Conservation (phyloP, 2,888 invertebrate genomes). For the Subacronicta megacephala region DNA sequence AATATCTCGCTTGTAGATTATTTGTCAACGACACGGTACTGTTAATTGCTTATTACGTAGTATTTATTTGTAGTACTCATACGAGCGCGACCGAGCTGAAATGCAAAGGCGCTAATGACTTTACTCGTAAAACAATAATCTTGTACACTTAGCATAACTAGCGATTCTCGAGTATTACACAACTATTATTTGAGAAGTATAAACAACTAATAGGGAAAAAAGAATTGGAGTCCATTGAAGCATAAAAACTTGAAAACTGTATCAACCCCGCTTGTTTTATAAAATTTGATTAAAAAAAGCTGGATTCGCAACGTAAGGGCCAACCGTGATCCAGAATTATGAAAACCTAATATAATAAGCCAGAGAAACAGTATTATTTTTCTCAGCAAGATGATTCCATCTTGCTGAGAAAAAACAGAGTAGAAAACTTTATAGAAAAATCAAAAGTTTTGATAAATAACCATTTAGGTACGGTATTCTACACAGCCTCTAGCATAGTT, state of each 20-base stretch:
- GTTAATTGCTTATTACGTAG: constrained; percentile 15
- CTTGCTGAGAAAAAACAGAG: no score
- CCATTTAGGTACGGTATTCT: neutral
- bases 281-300: constrained; percentile 10
- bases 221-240: neutral
- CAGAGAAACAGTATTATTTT: constrained; percentile 8
- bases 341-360: constrained; percentile 20
- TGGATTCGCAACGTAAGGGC: constrained; percentile 1
- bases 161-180: neutral
- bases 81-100: neutral
- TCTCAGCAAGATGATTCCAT: neutral
- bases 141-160: neutral
- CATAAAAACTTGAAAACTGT: neutral
- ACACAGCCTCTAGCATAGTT: neutral
- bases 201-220: neutral
- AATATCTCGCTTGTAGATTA: constrained; percentile 4
- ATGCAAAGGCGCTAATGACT: constrained; percentile 13
- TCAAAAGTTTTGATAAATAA: neutral
- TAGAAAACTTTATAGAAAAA: neutral
- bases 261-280: neutral
- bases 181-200: neutral
- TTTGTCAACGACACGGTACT: constrained; percentile 8
- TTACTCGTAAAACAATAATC: constrained; percentile 12
- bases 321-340: constrained; percentile 4
- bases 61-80: constrained; percentile 1